These are phyloP conservation scores for Caenorhabditis sp. DNA, from an alignment of 2,888 invertebrate species.

Conservation along the genomic window DNA sequence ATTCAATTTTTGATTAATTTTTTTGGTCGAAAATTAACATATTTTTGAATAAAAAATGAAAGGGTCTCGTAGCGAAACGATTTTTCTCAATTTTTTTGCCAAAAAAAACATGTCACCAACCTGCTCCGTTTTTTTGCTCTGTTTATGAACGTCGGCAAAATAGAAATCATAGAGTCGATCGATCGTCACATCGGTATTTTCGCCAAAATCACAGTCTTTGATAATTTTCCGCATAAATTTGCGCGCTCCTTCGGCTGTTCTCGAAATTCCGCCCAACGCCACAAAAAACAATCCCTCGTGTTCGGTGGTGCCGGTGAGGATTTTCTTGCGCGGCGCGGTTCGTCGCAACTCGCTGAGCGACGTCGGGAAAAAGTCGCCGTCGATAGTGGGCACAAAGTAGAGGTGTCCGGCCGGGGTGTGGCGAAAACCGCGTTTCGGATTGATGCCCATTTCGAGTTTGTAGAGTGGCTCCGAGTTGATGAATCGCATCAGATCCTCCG, in stretches of 20 bases:
- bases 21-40: too few relatives aligned
- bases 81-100: background rate
- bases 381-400: conserved; percentile 52
- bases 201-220: conserved; percentile 44
- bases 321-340: conserved; percentile 45
- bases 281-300: conserved; percentile 57
- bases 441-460: conserved; percentile 48
- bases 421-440: conserved; percentile 40
- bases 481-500: conserved; percentile 30
- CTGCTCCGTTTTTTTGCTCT: conserved; percentile 16
- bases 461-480: conserved; percentile 33
- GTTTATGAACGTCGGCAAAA: conserved; percentile 41
- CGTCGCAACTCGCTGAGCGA: conserved; percentile 40
- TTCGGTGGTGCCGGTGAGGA: conserved; percentile 54
- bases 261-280: conserved; percentile 33
- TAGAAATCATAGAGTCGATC: conserved; percentile 39
- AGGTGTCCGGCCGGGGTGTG: conserved; percentile 46
- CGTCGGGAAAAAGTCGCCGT: conserved; percentile 57
- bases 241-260: conserved; percentile 32
- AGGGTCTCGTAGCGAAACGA: too few relatives aligned
- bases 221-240: conserved; percentile 31
- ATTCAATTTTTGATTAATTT: too few relatives aligned
- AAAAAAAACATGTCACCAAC: background rate
- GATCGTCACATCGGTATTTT: conserved; percentile 14
- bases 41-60: too few relatives aligned